Conservation (phyloP, 1,140 invertebrate species). For the Planococcus citri region DNA sequence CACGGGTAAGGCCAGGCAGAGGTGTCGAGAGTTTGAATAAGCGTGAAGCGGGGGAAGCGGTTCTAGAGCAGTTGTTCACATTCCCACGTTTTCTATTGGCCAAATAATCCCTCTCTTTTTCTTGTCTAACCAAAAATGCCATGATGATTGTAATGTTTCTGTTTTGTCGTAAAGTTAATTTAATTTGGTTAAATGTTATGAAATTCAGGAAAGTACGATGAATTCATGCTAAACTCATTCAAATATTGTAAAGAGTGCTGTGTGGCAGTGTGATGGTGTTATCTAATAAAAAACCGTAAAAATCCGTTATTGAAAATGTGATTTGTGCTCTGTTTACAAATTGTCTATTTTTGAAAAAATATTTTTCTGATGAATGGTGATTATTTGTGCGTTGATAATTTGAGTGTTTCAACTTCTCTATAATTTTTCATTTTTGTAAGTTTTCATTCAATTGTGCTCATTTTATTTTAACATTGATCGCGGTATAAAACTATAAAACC, state of each 20-base stretch:
- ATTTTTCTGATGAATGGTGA: too few species aligned
- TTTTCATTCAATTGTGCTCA: too few species aligned
- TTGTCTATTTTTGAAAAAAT: too few species aligned
- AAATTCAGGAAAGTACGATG: background rate
- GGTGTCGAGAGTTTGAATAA: conserved; percentile 13
- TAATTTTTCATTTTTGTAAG: too few species aligned
- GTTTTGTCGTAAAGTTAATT: conserved; percentile 15
- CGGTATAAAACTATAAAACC: too few species aligned
- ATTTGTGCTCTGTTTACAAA: background rate
- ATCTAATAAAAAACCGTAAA: background rate
- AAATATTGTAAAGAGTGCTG: background rate
- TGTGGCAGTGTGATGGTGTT: background rate
- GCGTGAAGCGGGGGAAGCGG: background rate
- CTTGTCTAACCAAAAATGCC: conserved; percentile 19
- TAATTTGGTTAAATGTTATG: conserved; percentile 5
- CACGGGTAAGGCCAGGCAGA: conserved; percentile 10
- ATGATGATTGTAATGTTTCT: conserved; percentile 15
- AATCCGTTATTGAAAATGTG: conserved; percentile 11
- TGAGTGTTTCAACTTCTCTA: too few species aligned
- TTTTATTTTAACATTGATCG: too few species aligned
- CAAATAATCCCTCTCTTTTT: conserved; percentile 12
- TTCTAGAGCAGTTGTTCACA: conserved; percentile 13
- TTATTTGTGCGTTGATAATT: too few species aligned
- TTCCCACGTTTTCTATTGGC: conserved; percentile 16
- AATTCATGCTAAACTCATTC: background rate